These are phyloP conservation scores for Sciurus carolinensis DNA, from an alignment of 2,797 vertebrate species.

Conservation along the genomic window DNA sequence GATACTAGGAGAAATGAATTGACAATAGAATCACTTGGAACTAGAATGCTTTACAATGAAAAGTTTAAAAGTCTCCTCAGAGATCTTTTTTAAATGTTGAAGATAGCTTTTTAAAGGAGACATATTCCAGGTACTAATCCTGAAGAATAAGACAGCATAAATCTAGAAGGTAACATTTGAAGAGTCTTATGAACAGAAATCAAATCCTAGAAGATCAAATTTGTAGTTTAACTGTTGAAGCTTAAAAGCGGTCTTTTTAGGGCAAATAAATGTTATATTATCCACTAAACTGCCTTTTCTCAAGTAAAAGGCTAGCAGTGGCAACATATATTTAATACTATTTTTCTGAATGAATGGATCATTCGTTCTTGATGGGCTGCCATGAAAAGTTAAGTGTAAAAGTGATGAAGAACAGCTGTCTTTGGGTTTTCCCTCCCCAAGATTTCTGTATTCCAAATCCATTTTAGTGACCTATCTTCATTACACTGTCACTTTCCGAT, in stretches of 20 bases:
- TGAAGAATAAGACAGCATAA: slow-evolving; percentile 15
- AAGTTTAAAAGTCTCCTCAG: slow-evolving; percentile 28
- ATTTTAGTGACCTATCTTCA: background rate
- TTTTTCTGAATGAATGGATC: slow-evolving; percentile 49
- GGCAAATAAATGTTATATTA: slow-evolving; percentile 52
- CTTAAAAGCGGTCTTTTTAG: slow-evolving; percentile 44
- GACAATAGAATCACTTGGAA: slow-evolving; percentile 38
- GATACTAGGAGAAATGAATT: slow-evolving; percentile 24
- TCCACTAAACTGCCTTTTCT: slow-evolving; percentile 4
- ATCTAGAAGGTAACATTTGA: slow-evolving; percentile 11
- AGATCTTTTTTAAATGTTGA: slow-evolving; percentile 43
- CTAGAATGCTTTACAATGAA: slow-evolving; percentile 11
- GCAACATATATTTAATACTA: slow-evolving; percentile 36
- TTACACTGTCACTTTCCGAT: slow-evolving; percentile 10
- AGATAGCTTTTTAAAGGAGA: slow-evolving; percentile 47
- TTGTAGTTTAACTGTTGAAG: background rate
- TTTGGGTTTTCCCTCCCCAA: background rate
- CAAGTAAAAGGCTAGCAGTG: slow-evolving; percentile 33
- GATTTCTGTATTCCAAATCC: background rate
- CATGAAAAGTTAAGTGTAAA: slow-evolving; percentile 22
- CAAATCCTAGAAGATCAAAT: slow-evolving; percentile 32
- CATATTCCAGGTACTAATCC: slow-evolving; percentile 20
- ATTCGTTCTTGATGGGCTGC: slow-evolving; percentile 18
- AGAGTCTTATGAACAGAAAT: slow-evolving; percentile 36
- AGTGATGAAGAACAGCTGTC: background rate